Base-by-base conservation (phyloP, 2,888 invertebrate genomes). In the Orchesellides sinensis region DNA sequence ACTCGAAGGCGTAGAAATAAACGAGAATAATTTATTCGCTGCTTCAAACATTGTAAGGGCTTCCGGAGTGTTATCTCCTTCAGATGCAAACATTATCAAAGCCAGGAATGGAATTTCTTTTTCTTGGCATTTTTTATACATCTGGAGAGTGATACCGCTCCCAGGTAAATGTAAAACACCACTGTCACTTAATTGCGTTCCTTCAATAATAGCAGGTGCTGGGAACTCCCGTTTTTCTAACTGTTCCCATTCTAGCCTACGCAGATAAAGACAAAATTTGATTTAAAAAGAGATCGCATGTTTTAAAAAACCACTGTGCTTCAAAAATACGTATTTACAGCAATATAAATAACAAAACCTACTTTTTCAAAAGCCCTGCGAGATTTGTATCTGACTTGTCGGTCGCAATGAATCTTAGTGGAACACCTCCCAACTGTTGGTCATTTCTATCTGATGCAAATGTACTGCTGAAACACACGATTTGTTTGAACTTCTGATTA, bases 31-130 rank as follows among this genome's bases (percentile, higher is more conserved):
- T 23, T 75, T 72, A 47, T 77, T 66, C 4, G 80, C 84, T 17
- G 81, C 25, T 74, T 84, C 73, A 29, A 66, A 84, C 89, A 95
- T 92, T 69, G 93, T 91, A 83, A 94, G 90, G 0, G 96, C 95
- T 90, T 96, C 96, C 0, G 93, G 93, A 73, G 94, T 93, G 89
- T 97, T 97, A 89, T 96, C 95, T 14, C 97, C 97, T 91, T 97
- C 97, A 0, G 96, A 94, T 87, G 94, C 94, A 90, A 95, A 96
- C 90, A 95, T 94, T 80, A 95, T 92, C 14, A 96, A 88, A 61
- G 95, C 89, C 70, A 93, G 90, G 78, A 93, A 92, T 0, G 93
- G 92, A 19, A 95, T 89, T 23, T 56, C 32, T 17, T 49, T 69
- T 1, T 59, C 90, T 74, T 91, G 91, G 83, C 94, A 91, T 6